Evolutionary conservation across 2,888 invertebrate genomes (phyloP).

Genomic region (Brachyptera putata): DNA sequence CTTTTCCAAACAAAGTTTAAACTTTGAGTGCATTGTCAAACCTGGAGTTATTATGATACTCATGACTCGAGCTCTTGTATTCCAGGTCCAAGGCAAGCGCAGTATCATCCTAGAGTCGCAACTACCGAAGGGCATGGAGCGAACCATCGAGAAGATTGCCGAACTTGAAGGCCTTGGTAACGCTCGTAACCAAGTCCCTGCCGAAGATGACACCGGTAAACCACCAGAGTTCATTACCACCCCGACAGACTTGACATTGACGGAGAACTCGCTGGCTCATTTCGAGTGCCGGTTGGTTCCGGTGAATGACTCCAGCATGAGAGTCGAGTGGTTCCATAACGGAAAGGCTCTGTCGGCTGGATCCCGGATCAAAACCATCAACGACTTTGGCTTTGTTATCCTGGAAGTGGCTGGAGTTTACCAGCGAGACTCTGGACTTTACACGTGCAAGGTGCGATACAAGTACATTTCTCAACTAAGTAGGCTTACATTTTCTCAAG

Average conservation of each 20-base stretch:
- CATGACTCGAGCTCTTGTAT: too few species aligned
- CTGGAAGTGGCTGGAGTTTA: conserved; percentile 93
- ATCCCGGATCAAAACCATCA: conserved; percentile 90
- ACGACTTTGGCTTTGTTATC: conserved; percentile 96
- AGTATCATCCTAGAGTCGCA: conserved; percentile 90
- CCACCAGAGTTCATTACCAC: conserved; percentile 88
- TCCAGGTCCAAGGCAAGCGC: conserved; percentile 54
- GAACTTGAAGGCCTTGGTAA: conserved; percentile 82
- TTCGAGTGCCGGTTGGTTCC: conserved; percentile 88
- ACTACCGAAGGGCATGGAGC: conserved; percentile 88
- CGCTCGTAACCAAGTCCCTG: conserved; percentile 59
- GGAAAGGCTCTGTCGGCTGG: conserved; percentile 88
- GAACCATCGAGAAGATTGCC: conserved; percentile 89
- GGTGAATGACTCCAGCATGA: conserved; percentile 87
- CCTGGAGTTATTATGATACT: too few species aligned
- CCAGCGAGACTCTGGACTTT: conserved; percentile 87
- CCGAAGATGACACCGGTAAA: conserved; percentile 78
- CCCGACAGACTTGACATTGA: conserved; percentile 75
- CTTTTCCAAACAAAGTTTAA: too few species aligned
- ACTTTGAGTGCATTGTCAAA: too few species aligned
- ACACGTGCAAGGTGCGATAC: conserved; percentile 67
- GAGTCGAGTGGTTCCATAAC: conserved; percentile 97
- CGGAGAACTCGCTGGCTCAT: conserved; percentile 86
- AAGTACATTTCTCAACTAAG: too few species aligned
- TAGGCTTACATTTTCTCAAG: too few species aligned